Evolutionary conservation across 30 jellyfish, hydroid and myxozoan genomes (phyloP), one percentile per base, ranked within the genome.

Genomic region (Cassiopea xamachana): DNA sequence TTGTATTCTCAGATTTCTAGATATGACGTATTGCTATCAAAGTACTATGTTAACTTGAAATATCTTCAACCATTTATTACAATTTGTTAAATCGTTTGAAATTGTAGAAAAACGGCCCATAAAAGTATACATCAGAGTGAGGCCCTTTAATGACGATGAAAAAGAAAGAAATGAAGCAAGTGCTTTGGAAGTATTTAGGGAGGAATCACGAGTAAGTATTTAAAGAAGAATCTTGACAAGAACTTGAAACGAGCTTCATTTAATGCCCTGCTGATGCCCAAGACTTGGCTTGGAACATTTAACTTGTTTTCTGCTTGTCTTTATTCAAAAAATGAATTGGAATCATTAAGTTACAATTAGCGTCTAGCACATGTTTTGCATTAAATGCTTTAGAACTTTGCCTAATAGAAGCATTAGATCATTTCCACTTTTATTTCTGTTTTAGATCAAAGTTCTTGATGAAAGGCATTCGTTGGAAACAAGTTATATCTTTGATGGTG

Each of bases 401-500:
- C 39, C 39, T 27, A 27, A 27, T 27, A 27, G 39, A 27, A 27
- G 39, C 14, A 43, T 69, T 68, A 7, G 6, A 12, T 72, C 5
- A 50, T 46, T 48, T 51, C 4, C 18, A 6, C 39, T 74, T 73
- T 72, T 17, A 69, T 55, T 55, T 55, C 7, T 55, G 10, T 39
- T 79, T n/a, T 77, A 96, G 99, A 96, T 96, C 19, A 96, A 96
- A 80, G 97, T 96, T 60, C 48, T 92, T 4, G 99, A 96, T 69
- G 98, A 96, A 49, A 80, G 96, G 73, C 99, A 96, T 75, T 91
- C 98, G 13, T 83, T 92, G 79, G 99, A 96, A 80, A 96, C 98
- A 59, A 96, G 98, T 48, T 96, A 96, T 82, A 84, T 92, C 69
- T 96, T 96, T 81, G 99, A 96, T 80, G 99, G 99, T 10, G 97